A percentile compares a stretch with the other conserved stretches of the same genome.
Evolutionary conservation across 2,113 vertebrate genomes (phyloP).

Genomic region (Athene noctua): DNA sequence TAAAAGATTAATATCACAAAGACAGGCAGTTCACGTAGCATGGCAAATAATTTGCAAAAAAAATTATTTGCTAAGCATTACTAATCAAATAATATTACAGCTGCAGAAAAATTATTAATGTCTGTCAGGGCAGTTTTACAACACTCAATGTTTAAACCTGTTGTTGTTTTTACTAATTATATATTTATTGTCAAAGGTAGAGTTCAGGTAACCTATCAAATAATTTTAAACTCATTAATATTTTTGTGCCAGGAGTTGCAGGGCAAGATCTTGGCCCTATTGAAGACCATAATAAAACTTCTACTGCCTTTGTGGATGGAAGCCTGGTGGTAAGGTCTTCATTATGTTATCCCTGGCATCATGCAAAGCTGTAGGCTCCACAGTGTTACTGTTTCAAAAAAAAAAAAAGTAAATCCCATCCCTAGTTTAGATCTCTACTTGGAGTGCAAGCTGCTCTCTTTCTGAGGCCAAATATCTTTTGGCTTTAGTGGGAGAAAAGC

Average conservation of each 20-base stretch:
- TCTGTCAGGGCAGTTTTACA: neutral
- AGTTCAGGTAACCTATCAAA: neutral
- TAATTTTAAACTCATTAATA: neutral
- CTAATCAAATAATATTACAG: conserved; percentile 21
- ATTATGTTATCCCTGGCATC: neutral
- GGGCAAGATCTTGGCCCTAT: neutral
- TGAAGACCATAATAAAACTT: neutral
- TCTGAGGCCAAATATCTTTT: neutral
- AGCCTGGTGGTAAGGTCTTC: neutral
- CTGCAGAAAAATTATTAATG: neutral
- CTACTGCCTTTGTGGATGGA: neutral
- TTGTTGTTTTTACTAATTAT: neutral
- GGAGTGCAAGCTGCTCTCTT: neutral
- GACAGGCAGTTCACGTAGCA: neutral
- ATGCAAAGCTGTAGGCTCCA: neutral
- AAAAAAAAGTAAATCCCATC: neutral
- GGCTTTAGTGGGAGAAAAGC: neutral
- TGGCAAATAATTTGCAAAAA: neutral
- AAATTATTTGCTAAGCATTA: neutral
- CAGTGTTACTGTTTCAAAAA: neutral
- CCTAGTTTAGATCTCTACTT: neutral
- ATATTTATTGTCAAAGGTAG: neutral
- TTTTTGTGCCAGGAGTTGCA: neutral
- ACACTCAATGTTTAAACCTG: neutral
- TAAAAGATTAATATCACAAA: neutral